A percentile compares a stretch with the other conserved stretches of the same genome.
Conservation (phyloP, 2,888 invertebrate genomes). For the Oscheius sp. region DNA sequence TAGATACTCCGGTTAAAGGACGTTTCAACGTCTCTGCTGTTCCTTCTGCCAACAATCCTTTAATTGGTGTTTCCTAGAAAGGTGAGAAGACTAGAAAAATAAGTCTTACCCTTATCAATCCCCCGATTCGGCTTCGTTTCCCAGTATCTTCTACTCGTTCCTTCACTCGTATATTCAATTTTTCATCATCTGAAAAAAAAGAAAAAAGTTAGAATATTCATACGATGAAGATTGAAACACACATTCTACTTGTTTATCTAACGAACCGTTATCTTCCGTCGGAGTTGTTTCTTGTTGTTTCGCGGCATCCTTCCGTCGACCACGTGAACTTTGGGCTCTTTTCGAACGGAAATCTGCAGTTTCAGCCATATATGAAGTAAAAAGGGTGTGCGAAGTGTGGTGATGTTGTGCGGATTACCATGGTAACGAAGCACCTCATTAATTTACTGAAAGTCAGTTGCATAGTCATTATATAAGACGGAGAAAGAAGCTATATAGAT, state of each 20-base stretch:
- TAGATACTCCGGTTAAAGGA: constrained; percentile 55
- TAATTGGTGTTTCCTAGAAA: constrained; percentile 43
- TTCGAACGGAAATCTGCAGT: constrained; percentile 15
- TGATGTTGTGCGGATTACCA: constrained; percentile 1
- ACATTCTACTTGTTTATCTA: too few relatives aligned
- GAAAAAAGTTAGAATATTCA: too few relatives aligned
- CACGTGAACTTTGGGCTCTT: constrained; percentile 10
- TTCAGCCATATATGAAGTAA: not conserved
- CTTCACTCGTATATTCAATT: constrained; percentile 51
- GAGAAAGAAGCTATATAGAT: not conserved
- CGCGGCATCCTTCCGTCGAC: constrained; percentile 10
- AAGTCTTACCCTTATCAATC: too few relatives aligned
- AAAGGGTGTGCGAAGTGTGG: not conserved
- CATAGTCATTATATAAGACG: too few relatives aligned
- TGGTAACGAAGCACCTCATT: too few relatives aligned
- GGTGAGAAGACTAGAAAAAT: too few relatives aligned
- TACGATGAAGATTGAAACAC: too few relatives aligned
- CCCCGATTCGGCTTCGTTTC: constrained; percentile 40
- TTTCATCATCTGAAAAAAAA: constrained; percentile 32
- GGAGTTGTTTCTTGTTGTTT: not conserved
- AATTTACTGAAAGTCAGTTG: too few relatives aligned
- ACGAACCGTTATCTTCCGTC: not conserved
- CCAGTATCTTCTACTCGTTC: constrained; percentile 38
- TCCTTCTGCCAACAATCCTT: constrained; percentile 33
- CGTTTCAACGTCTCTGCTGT: constrained; percentile 57